Conservation (phyloP, 2,888 invertebrate genomes). For the Acheta domesticus region DNA sequence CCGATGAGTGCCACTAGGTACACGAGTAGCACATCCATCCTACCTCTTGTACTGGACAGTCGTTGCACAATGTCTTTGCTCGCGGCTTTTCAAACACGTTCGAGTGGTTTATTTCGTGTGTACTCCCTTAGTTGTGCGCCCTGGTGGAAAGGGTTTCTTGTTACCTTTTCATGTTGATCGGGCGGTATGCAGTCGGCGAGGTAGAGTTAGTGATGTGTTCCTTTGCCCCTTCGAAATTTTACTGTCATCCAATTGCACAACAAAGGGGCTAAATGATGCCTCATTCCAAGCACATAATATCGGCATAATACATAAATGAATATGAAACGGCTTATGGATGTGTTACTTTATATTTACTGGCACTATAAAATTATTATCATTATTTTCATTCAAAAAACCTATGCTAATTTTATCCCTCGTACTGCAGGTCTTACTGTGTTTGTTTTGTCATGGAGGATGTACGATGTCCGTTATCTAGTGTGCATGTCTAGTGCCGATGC, state of each 20-base stretch:
- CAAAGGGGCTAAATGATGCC: too few species aligned
- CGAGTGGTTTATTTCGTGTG: too few species aligned
- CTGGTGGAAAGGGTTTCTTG: too few species aligned
- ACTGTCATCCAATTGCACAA: too few species aligned
- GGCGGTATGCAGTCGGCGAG: too few species aligned
- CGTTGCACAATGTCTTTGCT: too few species aligned
- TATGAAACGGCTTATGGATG: not conserved
- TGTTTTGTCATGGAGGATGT: conserved; percentile 22
- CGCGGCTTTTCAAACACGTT: too few species aligned
- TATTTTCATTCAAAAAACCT: not conserved
- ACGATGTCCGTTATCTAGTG: conserved; percentile 25
- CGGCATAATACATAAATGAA: not conserved
- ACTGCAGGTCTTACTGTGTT: not conserved
- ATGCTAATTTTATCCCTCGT: not conserved
- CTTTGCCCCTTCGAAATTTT: too few species aligned
- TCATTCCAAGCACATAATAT: too few species aligned
- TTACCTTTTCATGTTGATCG: too few species aligned
- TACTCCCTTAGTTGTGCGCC: too few species aligned
- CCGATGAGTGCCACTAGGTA: conserved; percentile 1
- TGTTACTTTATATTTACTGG: conserved; percentile 11
- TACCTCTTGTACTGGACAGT: not conserved
- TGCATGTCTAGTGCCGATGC: conserved; percentile 32
- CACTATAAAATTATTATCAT: not conserved
- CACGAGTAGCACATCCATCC: conserved; percentile 9
- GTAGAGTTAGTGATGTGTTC: too few species aligned